Evolutionary conservation across 1,140 invertebrate species (phyloP).

Genomic region (Lepidostoma basale): DNA sequence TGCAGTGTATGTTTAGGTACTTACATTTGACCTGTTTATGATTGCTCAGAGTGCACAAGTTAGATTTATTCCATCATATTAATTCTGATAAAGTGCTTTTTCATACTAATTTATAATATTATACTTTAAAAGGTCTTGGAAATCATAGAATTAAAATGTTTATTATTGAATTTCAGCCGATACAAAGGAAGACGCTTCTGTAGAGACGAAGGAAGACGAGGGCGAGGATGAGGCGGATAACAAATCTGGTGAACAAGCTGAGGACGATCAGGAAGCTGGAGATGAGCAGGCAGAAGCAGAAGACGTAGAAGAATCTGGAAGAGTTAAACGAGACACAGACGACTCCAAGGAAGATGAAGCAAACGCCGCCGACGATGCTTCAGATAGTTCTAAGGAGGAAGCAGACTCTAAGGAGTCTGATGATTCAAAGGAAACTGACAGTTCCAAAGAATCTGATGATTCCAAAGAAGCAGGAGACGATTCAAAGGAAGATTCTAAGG

Average conservation of each 20-base stretch:
- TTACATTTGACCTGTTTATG: too few relatives aligned
- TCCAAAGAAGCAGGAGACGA: slow-evolving; percentile 46
- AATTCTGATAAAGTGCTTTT: too few relatives aligned
- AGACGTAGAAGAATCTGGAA: slow-evolving; percentile 37
- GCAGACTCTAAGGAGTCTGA: slow-evolving; percentile 50
- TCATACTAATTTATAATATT: too few relatives aligned
- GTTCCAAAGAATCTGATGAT: slow-evolving; percentile 49
- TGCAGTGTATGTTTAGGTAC: too few relatives aligned
- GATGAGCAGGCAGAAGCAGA: slow-evolving; percentile 17
- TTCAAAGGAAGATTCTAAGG: too few relatives aligned
- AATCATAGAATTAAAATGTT: too few relatives aligned
- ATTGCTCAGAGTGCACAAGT: too few relatives aligned
- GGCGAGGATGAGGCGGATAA: slow-evolving; percentile 49
- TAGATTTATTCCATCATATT: too few relatives aligned
- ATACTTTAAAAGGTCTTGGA: too few relatives aligned
- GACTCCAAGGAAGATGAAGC: slow-evolving; percentile 50
- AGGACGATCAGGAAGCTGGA: slow-evolving; percentile 53
- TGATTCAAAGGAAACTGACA: slow-evolving; percentile 49
- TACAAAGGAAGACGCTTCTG: slow-evolving; percentile 43
- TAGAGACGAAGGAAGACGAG: slow-evolving; percentile 37
- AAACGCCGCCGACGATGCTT: slow-evolving; percentile 49
- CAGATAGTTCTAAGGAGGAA: slow-evolving; percentile 52
- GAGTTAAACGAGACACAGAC: slow-evolving; percentile 45
- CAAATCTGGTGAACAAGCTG: slow-evolving; percentile 54
- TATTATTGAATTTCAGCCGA: slow-evolving; percentile 40